Evolutionary conservation across 2,888 invertebrate species (phyloP), one percentile per base, ranked within the genome.

Genomic region (Clunio marinus): DNA sequence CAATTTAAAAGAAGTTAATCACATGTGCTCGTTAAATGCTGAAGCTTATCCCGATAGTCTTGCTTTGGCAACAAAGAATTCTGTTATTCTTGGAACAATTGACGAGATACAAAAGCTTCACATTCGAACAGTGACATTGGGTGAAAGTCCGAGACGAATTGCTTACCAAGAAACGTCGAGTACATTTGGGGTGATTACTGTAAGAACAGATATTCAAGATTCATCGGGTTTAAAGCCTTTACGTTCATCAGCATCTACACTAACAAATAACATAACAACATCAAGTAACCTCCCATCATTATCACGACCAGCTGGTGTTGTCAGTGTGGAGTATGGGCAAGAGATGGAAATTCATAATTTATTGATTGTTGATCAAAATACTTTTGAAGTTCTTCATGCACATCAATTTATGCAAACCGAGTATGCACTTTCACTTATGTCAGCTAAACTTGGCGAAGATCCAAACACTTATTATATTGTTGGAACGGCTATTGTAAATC

Each of bases 21-120:
- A 97, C 76, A 98, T 99, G 96, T 98, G 98, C 79, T 94, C 96
- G 0, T 81, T 99, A 20, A 96, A 98, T 80, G 92, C 98, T 0
- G 89, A 91, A 74, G 93, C 94, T 0, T 99, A 97, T 78, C 92
- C 94, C 0, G 96, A 97, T 80, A 93, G 91, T 70, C 75, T 79
- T 70, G 78, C 78, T 13, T 71, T 79, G 70, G 77, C 79, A 17
- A 78, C 79, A 7, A 79, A 79, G 70, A 78, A 78, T 70, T 78
- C 79, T 0, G 78, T 80, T 5, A 91, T 96, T 0, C 93, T 99
- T 76, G 97, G 97, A 70, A 96, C 96, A 0, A 97, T 98, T 73
- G 98, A 98, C 78, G 97, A 98, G 80, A 98, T 98, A 71, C 97
- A 98, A 78, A 98, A 98, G 77, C 80, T 98, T 17, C 98, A 98